These are phyloP conservation scores for Ichneumon xanthorius DNA, from an alignment of 2,888 invertebrate genomes.

Conservation along the genomic window DNA sequence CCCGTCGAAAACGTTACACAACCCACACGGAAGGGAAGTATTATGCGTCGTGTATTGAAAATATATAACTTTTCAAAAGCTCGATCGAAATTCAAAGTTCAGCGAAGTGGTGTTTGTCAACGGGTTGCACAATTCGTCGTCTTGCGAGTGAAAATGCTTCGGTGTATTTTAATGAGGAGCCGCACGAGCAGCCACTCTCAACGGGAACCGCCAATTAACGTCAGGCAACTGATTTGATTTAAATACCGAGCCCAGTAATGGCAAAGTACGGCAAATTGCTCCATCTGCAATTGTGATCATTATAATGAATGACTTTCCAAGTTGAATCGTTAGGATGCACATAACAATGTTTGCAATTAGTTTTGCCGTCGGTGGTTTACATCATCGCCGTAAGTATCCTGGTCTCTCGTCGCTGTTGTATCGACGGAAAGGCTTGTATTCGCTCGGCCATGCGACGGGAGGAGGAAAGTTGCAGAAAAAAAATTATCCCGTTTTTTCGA, in stretches of 20 bases:
- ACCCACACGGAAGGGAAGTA: too few species aligned
- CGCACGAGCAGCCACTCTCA: constrained; percentile 12
- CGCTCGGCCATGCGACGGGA: background rate
- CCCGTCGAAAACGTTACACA: background rate
- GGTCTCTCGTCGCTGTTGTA: background rate
- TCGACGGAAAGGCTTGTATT: background rate
- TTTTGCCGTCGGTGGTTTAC: constrained; percentile 12
- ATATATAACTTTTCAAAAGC: background rate
- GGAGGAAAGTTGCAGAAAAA: background rate
- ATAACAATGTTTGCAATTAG: constrained; percentile 55
- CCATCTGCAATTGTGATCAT: constrained; percentile 45
- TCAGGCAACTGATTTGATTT: constrained; percentile 50
- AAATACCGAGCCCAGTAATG: constrained; percentile 38
- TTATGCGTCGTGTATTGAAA: background rate
- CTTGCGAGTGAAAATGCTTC: constrained; percentile 12
- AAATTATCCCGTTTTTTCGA: constrained; percentile 1
- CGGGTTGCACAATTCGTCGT: constrained; percentile 30
- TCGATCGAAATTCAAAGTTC: constrained; percentile 17
- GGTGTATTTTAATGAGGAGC: constrained; percentile 48
- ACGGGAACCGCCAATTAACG: constrained; percentile 44
- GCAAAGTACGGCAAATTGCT: constrained; percentile 45
- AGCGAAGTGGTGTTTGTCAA: background rate
- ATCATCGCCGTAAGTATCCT: background rate
- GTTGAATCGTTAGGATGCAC: constrained; percentile 47
- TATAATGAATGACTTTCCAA: constrained; percentile 53